Conservation (phyloP, 1,140 invertebrate species). For the Drosophila nigrodunni region DNA sequence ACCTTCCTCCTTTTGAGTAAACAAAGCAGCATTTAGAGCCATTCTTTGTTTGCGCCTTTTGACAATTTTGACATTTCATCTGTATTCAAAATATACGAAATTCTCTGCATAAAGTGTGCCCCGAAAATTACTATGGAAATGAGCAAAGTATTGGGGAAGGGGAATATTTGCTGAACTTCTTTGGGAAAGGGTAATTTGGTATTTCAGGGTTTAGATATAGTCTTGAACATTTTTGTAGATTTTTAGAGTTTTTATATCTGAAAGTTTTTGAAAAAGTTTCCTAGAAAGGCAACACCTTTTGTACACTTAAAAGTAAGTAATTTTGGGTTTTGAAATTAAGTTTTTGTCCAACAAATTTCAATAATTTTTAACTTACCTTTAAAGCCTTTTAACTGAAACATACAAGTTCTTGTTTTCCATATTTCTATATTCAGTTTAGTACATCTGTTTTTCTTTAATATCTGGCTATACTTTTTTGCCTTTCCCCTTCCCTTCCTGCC, state of each 20-base stretch:
- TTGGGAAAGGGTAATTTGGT: neutral
- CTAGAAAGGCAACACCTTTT: too few species aligned
- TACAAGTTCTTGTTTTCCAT: too few species aligned
- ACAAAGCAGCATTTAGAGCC: conserved; percentile 34
- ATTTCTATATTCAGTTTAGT: too few species aligned
- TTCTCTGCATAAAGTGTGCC: neutral
- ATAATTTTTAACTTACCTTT: too few species aligned
- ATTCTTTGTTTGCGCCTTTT: conserved; percentile 26
- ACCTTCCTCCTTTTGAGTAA: neutral
- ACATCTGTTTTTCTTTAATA: neutral
- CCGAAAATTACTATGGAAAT: conserved; percentile 2
- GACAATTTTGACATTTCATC: conserved; percentile 66
- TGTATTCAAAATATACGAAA: conserved; percentile 31
- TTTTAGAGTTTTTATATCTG: too few species aligned
- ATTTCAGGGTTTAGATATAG: neutral
- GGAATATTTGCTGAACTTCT: too few species aligned
- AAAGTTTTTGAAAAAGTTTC: too few species aligned
- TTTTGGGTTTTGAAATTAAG: too few species aligned
- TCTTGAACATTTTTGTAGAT: too few species aligned
- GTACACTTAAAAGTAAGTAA: too few species aligned
- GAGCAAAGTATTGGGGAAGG: neutral
- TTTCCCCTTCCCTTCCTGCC: neutral
- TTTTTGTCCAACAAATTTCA: too few species aligned
- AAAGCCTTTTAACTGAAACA: too few species aligned
- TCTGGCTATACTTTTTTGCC: neutral